Evolutionary conservation across 2,113 vertebrate genomes (phyloP).

Genomic region (Pseudorectes ferrugineus): DNA sequence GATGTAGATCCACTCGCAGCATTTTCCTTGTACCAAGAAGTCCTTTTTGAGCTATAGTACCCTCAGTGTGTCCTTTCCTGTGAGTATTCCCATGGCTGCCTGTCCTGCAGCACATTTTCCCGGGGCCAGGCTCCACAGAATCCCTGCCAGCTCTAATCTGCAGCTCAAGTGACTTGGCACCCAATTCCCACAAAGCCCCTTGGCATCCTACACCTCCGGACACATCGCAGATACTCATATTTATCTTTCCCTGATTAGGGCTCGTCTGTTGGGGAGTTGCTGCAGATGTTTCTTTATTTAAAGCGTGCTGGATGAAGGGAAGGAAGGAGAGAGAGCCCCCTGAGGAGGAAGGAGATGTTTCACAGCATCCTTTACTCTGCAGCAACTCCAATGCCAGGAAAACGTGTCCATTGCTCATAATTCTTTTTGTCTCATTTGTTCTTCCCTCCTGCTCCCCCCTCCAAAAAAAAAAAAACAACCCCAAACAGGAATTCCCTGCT

Average conservation of each 20-base stretch:
- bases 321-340: constrained; percentile 45
- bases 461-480: background rate
- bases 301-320: constrained; percentile 12
- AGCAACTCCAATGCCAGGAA: constrained; percentile 15
- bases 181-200: background rate
- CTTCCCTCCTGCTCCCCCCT: background rate
- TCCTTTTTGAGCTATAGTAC: rapidly evolving
- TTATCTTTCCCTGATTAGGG: constrained; percentile 9
- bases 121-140: background rate
- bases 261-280: background rate
- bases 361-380: constrained; percentile 13
- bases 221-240: background rate
- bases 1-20: background rate
- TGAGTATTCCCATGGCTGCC: rapidly evolving
- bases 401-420: background rate
- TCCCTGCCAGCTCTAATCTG: background rate
- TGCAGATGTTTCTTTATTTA: constrained; percentile 68
- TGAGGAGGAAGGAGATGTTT: constrained; percentile 54
- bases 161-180: background rate
- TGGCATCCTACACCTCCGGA: background rate
- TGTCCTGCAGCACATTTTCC: background rate
- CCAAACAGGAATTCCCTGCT: constrained; percentile 64
- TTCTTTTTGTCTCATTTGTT: constrained; percentile 36
- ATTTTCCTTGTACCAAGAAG: background rate
- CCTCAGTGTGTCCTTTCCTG: background rate